Evolutionary conservation across 2,888 invertebrate genomes (phyloP), one percentile per base, ranked within the genome.

Genomic region (Zhuqinia jingwanae): DNA sequence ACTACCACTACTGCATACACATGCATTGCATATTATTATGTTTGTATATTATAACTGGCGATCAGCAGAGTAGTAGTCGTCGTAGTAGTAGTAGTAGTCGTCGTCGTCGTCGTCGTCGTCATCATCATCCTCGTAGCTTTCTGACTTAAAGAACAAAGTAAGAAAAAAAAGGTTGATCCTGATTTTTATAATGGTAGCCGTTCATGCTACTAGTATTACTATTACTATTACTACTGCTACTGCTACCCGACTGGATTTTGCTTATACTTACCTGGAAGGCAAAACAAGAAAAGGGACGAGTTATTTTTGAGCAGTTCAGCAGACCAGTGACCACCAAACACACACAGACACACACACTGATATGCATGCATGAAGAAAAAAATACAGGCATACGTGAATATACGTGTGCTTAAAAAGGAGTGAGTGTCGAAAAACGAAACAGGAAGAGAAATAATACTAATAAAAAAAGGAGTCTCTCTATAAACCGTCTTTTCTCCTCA

Each of bases 211-310:
- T n/a, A n/a, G n/a, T n/a, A n/a, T n/a, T n/a, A n/a, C n/a, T n/a
- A n/a, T n/a, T n/a, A n/a, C n/a, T n/a, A n/a, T n/a, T n/a, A 36
- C 8, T 36, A 36, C 36, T 36, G 36, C n/a, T n/a, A n/a, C n/a
- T n/a, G n/a, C n/a, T n/a, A n/a, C n/a, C n/a, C n/a, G n/a, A n/a
- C n/a, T n/a, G n/a, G n/a, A n/a, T n/a, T n/a, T n/a, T n/a, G n/a
- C n/a, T n/a, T n/a, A n/a, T n/a, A n/a, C 73, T 75, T 53, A 53
- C 8, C 53, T 25, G 56, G 36, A 42, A 36, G 8, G 8, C 17
- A 76, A 76, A 56, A 56, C 36, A 56, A 25, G 47, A 36, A 68
- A 58, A 58, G 58, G 36, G 76, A 76, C 76, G 76, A 42, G 76
- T 76, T 58, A n/a, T n/a, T 20, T 10, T 56, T 22, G 36, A 76